Conservation (phyloP, 1,140 invertebrate species). For the Dermatophagoides farinae region DNA sequence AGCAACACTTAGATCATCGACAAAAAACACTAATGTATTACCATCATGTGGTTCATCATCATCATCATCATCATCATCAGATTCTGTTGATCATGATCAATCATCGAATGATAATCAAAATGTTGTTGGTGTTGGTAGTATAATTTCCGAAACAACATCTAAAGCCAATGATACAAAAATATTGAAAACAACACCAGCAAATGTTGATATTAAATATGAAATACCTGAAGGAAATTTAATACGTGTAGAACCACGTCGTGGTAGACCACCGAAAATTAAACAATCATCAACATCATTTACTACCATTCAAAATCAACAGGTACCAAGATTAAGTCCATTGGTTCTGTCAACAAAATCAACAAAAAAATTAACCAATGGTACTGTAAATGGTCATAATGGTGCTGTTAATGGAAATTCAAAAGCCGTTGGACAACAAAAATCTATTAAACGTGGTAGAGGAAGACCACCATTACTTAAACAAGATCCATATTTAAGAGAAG, state of each 20-base stretch:
- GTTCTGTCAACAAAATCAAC: too few relatives aligned
- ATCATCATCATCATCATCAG: not conserved
- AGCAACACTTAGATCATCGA: not conserved
- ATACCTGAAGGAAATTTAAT: not conserved
- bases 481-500: too few relatives aligned
- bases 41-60: not conserved
- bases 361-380: too few relatives aligned
- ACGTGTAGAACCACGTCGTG: not conserved
- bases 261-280: not conserved
- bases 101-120: not conserved
- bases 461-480: too few relatives aligned
- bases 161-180: not conserved
- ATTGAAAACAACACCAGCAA: not conserved
- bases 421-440: too few relatives aligned
- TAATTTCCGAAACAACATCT: not conserved
- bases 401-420: too few relatives aligned
- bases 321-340: not conserved
- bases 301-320: not conserved
- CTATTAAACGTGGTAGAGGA: too few relatives aligned
- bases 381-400: too few relatives aligned
- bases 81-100: not conserved
- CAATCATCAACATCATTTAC: not conserved
- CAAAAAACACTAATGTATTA: not conserved
- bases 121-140: not conserved
- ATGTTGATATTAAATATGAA: not conserved